Evolutionary conservation across 2,113 vertebrate species (phyloP), one percentile per base, ranked within the genome.

Genomic region (Lampris incognitus): DNA sequence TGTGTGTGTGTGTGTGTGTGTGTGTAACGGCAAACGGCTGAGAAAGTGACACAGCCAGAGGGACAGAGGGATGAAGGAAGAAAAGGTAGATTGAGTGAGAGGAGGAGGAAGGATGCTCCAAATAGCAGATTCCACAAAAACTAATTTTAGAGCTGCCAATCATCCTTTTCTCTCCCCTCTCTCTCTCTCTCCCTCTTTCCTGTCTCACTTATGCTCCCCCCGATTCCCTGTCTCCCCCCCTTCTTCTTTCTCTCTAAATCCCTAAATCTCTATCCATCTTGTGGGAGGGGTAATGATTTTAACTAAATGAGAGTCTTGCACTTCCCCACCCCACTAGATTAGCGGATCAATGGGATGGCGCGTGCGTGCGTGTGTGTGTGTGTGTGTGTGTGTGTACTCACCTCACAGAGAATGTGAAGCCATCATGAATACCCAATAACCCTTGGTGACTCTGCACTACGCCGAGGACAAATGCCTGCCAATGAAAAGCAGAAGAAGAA

Each of bases 251-350:
- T 50, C 58, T 59, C 70, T n/a, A 58, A 76, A 83, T 76, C 74
- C 62, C 65, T 63, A 76, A 62, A 78, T 72, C 79, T 72, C 64
- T 70, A 77, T 85, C 79, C 76, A 78, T 91, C 82, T 82, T 79
- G 44, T 65, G 38, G 76, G 66, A 69, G 74, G 42, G 50, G 65
- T 85, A 90, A 88, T 86, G 88, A 88, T 86, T 90, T 91, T 80
- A 87, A 82, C 74, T 82, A 83, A 90, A 89, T 84, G 85, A 89
- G 83, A 88, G 73, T 88, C 85, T 79, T 87, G 71, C 83, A 77
- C 57, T 81, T 76, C 81, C 65, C 77, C 55, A 67, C 78, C 75
- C 80, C 69, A 79, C 82, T 84, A 79, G 80, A 91, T 89, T 78
- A 87, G 68, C 1, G 3, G 74, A 90, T 93, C 89, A 87, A 90